These are phyloP conservation scores for Micromussa lordhowensis DNA, from an alignment of 92 coral and sea anemone genomes.

Conservation along the genomic window DNA sequence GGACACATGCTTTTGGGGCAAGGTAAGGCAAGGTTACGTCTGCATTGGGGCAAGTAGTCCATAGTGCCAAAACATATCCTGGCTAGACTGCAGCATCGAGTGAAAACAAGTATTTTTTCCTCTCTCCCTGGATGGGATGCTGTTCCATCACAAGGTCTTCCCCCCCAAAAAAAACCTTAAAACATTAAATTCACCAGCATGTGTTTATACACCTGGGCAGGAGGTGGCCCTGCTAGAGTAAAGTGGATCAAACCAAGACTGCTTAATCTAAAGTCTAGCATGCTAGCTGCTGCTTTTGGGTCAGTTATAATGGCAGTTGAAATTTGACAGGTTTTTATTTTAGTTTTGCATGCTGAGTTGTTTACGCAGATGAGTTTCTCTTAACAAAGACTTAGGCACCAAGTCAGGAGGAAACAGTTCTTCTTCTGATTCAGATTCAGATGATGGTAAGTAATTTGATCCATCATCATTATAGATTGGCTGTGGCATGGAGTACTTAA, in stretches of 20 bases:
- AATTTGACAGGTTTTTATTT: not conserved
- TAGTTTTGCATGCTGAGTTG: not conserved
- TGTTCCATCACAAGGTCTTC: not conserved
- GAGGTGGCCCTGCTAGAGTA: too few species aligned
- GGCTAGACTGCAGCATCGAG: too few species aligned
- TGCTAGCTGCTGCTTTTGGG: not conserved
- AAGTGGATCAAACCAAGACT: too few species aligned
- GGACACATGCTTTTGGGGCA: not conserved
- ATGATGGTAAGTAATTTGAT: conserved; percentile 78
- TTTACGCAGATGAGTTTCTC: conserved; percentile 4
- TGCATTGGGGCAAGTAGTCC: too few species aligned
- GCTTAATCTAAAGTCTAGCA: too few species aligned
- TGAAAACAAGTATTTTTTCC: too few species aligned
- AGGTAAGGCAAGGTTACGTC: not conserved
- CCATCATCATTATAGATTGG: not conserved
- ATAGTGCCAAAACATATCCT: too few species aligned
- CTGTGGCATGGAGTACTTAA: not conserved
- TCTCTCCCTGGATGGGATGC: not conserved
- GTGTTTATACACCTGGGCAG: too few species aligned
- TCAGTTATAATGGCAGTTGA: not conserved
- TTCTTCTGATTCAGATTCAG: conserved; percentile 94
- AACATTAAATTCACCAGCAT: too few species aligned
- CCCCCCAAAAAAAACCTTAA: too few species aligned
- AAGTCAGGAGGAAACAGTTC: conserved; percentile 89
- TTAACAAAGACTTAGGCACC: conserved; percentile 78